These are phyloP conservation scores for Scaptomyza reducta DNA, from an alignment of 2,888 invertebrate species.

Conservation along the genomic window DNA sequence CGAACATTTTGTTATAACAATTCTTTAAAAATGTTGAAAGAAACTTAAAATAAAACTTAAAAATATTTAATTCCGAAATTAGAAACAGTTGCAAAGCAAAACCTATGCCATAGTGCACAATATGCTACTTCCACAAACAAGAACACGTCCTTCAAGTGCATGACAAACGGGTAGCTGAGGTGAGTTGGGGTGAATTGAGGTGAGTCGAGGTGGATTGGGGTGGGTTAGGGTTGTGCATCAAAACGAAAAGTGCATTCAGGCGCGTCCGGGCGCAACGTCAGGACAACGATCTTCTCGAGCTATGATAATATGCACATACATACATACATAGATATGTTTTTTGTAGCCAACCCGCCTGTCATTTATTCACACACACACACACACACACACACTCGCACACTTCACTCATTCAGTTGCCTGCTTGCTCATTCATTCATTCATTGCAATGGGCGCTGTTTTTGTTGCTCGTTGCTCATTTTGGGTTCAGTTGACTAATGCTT, in stretches of 20 bases:
- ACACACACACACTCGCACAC: constrained; percentile 26
- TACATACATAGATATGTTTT: background rate
- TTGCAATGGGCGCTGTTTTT: constrained; percentile 64
- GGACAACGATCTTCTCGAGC: constrained; percentile 20
- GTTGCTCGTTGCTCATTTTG: constrained; percentile 72
- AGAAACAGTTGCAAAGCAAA: background rate
- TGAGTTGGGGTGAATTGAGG: background rate
- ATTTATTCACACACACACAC: constrained; percentile 35
- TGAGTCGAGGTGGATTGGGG: background rate
- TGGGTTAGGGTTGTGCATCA: background rate
- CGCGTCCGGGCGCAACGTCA: constrained; percentile 9
- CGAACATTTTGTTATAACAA: no score
- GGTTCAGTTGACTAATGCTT: constrained; percentile 71
- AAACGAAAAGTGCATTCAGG: constrained; percentile 57
- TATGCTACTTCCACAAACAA: background rate
- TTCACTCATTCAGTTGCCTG: constrained; percentile 41
- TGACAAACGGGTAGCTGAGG: background rate
- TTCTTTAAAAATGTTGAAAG: no score
- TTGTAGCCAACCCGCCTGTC: constrained; percentile 52
- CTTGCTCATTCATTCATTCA: constrained; percentile 44
- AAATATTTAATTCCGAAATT: no score
- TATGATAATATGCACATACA: background rate
- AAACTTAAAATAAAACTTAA: no score
- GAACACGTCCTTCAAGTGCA: constrained; percentile 4
- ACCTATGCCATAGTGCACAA: background rate